These are phyloP conservation scores for Phataginus tricuspis DNA, from an alignment of 2,797 vertebrate species.

Conservation along the genomic window DNA sequence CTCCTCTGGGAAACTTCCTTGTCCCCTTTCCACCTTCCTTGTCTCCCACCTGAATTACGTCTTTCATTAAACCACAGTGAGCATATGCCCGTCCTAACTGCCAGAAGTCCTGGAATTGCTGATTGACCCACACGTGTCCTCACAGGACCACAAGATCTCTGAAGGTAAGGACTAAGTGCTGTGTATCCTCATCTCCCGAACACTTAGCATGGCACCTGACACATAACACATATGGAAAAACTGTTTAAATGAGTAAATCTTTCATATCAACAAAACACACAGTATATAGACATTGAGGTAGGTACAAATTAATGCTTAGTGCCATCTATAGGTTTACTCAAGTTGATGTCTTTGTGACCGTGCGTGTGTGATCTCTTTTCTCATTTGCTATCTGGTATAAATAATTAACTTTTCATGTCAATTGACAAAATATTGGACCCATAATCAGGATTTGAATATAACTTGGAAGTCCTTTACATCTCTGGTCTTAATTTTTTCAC, in stretches of 20 bases:
- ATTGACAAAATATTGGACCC: neutral
- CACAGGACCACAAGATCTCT: neutral
- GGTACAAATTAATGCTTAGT: neutral
- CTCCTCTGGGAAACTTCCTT: neutral
- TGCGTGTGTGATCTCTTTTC: neutral
- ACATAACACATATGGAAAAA: neutral
- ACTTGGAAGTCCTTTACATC: neutral
- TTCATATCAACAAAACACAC: neutral
- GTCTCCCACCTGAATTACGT: neutral
- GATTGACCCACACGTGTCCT: neutral
- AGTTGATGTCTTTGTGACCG: neutral
- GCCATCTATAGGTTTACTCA: neutral
- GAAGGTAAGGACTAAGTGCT: neutral
- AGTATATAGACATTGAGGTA: neutral
- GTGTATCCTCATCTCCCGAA: neutral
- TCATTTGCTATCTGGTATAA: neutral
- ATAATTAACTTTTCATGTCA: neutral
- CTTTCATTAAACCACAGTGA: neutral
- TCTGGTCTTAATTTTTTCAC: neutral
- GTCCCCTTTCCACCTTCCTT: neutral
- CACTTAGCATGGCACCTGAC: neutral
- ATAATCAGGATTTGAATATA: neutral
- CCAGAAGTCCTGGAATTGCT: neutral
- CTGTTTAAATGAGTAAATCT: neutral
- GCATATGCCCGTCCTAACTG: rapidly evolving